A percentile compares a stretch with the other conserved stretches of the same genome.
phyloP scores from a whole-genome alignment of 2,113 vertebrate genomes.

The Gavialis gangeticus region DNA sequence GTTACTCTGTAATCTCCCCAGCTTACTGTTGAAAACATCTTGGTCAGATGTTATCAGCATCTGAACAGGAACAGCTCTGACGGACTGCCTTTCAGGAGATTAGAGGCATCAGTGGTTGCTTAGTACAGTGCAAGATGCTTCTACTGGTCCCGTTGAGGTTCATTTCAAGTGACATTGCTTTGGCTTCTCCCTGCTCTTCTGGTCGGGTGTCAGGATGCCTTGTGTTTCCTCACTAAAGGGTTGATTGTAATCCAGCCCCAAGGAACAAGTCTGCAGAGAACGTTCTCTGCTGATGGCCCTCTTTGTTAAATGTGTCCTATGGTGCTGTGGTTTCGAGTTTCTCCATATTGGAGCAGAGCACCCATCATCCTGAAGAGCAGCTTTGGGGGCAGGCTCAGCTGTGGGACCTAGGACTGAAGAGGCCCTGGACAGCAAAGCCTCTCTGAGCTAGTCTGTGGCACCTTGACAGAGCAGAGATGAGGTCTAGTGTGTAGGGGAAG shows the following conservation, averaged over 20 bases:
- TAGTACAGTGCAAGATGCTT: fast-evolving
- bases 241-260: not conserved
- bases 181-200: not conserved
- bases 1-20: slow-evolving; percentile 48
- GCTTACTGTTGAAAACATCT: slow-evolving; percentile 60
- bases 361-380: not conserved
- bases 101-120: slow-evolving; percentile 15
- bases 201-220: fast-evolving
- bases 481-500: not conserved
- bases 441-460: not conserved
- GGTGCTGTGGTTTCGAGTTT: not conserved
- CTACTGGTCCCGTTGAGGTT: not conserved
- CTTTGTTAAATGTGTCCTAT: not conserved
- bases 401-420: not conserved
- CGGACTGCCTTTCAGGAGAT: slow-evolving; percentile 42
- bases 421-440: not conserved
- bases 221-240: fast-evolving
- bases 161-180: slow-evolving; percentile 22
- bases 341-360: not conserved
- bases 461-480: not conserved
- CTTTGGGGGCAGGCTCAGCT: not conserved
- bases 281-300: fast-evolving
- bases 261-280: not conserved
- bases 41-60: slow-evolving; percentile 57
- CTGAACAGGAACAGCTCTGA: slow-evolving; percentile 50